A percentile compares a stretch with the other conserved stretches of the same genome.
These are phyloP conservation scores for Conus ventricosus DNA, from an alignment of 1,140 invertebrate genomes.

Conservation along the genomic window DNA sequence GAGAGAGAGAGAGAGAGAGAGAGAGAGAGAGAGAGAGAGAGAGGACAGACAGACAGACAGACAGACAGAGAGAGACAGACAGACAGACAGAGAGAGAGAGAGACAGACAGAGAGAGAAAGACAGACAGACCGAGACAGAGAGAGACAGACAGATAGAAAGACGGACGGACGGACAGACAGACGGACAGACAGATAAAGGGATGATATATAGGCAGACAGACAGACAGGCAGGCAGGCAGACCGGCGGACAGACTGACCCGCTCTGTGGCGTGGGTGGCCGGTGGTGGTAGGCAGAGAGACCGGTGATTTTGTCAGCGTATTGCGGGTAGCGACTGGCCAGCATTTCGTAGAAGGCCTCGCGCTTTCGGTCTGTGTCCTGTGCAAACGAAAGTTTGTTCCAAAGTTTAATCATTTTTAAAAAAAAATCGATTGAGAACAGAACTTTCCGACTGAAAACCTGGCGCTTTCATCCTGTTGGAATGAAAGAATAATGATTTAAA, in stretches of 20 bases:
- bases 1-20: background rate
- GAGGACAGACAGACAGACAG: background rate
- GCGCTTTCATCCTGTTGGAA: too few species aligned
- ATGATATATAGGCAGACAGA: background rate
- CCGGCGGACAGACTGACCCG: background rate
- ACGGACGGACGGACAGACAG: background rate
- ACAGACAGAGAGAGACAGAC: background rate
- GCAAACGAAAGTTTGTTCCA: background rate
- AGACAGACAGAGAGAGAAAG: background rate
- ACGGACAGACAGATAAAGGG: background rate
- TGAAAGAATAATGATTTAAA: too few species aligned
- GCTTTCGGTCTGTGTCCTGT: slow-evolving; percentile 9
- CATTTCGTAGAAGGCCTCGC: slow-evolving; percentile 18
- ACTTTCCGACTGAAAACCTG: too few species aligned
- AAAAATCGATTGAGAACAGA: too few species aligned
- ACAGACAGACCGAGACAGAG: background rate
- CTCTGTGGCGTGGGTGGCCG: background rate
- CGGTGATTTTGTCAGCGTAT: slow-evolving; percentile 31
- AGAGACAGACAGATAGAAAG: background rate
- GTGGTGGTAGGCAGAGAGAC: background rate
- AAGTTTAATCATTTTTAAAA: background rate
- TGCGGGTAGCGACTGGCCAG: slow-evolving; percentile 17
- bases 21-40: background rate
- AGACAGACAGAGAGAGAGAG: background rate
- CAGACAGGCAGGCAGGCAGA: background rate